Evolutionary conservation across 2,888 invertebrate genomes (phyloP), one percentile per base, ranked within the genome.

Genomic region (Trichopoda pennipes): DNA sequence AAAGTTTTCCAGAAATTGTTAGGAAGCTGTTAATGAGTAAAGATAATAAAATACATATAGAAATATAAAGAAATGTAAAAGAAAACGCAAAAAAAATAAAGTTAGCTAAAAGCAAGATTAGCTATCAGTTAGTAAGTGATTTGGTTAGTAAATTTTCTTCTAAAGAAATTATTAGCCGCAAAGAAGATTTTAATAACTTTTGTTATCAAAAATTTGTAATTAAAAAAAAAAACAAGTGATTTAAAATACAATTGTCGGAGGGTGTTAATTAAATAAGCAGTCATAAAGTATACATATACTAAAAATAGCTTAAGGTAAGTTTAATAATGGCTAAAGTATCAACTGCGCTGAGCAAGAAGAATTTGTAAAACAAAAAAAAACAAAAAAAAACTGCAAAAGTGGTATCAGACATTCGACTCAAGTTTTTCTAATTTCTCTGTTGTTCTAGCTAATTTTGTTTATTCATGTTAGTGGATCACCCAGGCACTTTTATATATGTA

Each of bases 391-490:
- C 14, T 16, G 12, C n/a, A 47, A 21, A 28, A n/a, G 38, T 23
- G 32, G 32, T 32, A 53, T 51, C 16, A 58, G 47, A 21, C 23
- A 44, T 19, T 7, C n/a, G 28, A 10, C 32, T 49, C n/a, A 23
- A 23, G 42, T 68, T 42, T n/a, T 19, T 53, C n/a, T 35, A 10
- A 6, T 35, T 12, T 38, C 38, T 12, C 1, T 38, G 12, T 4
- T 4, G 42, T 38, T 32, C n/a, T 47, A 19, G 9, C 12, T 32
- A 35, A 49, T 64, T 70, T 64, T n/a, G n/a, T n/a, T 1, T 70
- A 82, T 72, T 79, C 72, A 82, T 79, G 79, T 82, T 73, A 82
- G 75, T 82, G 68, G 79, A 79, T 76, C 82, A 76, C 56, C 75
- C 75, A 76, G 79, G 75, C 81, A 82, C 49, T 55, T 19, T 23